Conservation (phyloP, 2,797 vertebrate species). For the Cuniculus paca region DNA sequence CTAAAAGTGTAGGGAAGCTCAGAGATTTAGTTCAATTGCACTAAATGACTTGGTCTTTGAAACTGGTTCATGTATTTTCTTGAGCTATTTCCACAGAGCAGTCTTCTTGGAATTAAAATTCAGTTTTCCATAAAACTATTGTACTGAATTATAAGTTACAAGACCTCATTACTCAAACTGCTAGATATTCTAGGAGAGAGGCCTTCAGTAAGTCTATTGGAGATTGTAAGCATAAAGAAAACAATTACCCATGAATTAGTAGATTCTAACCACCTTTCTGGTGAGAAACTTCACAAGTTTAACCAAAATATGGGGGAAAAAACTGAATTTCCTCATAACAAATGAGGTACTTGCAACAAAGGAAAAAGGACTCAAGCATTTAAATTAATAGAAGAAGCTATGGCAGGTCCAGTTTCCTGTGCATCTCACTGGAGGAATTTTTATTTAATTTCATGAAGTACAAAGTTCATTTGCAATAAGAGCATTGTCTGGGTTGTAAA, state of each 20-base stretch:
- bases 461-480: background rate
- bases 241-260: background rate
- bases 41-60: constrained; percentile 42
- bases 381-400: background rate
- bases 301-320: constrained; percentile 8
- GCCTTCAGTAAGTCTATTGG: background rate
- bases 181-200: background rate
- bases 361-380: background rate
- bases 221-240: constrained; percentile 8
- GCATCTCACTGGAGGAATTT: background rate
- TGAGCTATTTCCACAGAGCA: constrained; percentile 60
- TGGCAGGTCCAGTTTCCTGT: background rate
- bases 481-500: constrained; percentile 1
- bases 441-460: constrained; percentile 34
- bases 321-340: background rate
- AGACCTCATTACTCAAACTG: background rate
- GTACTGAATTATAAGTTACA: constrained; percentile 11
- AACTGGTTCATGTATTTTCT: constrained; percentile 55
- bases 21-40: background rate
- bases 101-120: constrained; percentile 60
- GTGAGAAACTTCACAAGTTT: constrained; percentile 45
- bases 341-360: background rate
- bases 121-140: background rate
- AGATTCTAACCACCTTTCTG: constrained; percentile 19
- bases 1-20: background rate